phyloP scores from a whole-genome alignment of 1,140 invertebrate genomes.

The Bilobella aurantiaca region DNA sequence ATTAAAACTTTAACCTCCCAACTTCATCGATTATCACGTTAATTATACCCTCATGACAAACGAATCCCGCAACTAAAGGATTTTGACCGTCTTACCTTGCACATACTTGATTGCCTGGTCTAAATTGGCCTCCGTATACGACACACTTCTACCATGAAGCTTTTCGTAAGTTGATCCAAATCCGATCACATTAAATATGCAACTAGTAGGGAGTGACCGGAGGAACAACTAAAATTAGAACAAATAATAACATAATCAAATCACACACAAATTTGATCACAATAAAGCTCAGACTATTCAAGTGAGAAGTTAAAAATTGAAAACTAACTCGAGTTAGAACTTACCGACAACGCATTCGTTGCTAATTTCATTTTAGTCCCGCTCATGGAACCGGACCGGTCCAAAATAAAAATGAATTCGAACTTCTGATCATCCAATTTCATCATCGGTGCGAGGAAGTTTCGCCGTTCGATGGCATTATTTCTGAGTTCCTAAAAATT shows the following conservation, averaged over 20 bases:
- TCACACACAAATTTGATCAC: too few species aligned
- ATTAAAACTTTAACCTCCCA: too few species aligned
- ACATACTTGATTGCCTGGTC: neutral
- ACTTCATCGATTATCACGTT: neutral
- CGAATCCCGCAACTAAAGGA: neutral
- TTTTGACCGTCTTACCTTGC: neutral
- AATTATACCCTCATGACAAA: neutral
- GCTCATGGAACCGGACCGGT: slow-evolving; percentile 23
- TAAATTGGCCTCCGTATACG: slow-evolving; percentile 13
- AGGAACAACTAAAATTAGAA: slow-evolving; percentile 27
- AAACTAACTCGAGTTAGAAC: neutral
- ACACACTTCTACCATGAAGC: slow-evolving; percentile 14
- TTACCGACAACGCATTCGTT: neutral
- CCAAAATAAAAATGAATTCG: slow-evolving; percentile 37
- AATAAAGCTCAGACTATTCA: too few species aligned
- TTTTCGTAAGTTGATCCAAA: slow-evolving; percentile 17
- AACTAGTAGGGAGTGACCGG: slow-evolving; percentile 17
- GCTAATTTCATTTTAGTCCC: neutral
- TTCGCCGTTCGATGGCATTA: too few species aligned
- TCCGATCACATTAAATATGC: slow-evolving; percentile 21
- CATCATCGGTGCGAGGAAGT: too few species aligned
- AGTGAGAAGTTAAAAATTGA: neutral
- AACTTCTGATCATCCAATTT: slow-evolving; percentile 33
- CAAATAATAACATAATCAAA: too few species aligned
- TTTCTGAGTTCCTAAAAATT: too few species aligned